phyloP scores from a whole-genome alignment of 2,797 vertebrate species.

The Clarias fuscus region DNA sequence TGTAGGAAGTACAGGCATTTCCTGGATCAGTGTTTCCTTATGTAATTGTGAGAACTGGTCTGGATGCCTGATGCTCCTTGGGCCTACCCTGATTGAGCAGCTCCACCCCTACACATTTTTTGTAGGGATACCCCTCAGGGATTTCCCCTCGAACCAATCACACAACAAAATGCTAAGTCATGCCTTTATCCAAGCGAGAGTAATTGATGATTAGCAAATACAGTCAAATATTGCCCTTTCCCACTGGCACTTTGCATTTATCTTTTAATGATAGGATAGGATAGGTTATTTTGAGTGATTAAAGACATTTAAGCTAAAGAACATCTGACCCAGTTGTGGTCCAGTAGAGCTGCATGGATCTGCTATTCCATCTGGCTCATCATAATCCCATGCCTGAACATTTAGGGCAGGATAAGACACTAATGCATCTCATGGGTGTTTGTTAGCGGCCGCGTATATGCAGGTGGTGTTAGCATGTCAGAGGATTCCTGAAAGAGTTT shows the following conservation, averaged over 20 bases:
- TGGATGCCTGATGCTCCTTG: not conserved
- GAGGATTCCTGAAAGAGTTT: no score
- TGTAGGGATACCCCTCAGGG: not conserved
- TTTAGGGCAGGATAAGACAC: constrained; percentile 2
- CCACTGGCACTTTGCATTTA: not conserved
- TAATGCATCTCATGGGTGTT: not conserved
- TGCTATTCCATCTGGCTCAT: not conserved
- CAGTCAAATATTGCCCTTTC: not conserved
- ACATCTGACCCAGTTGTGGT: not conserved
- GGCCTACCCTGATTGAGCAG: not conserved
- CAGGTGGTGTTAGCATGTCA: not conserved
- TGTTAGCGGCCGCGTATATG: no score
- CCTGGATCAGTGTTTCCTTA: not conserved
- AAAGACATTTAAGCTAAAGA: not conserved
- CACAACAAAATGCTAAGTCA: not conserved
- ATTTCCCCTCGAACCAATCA: not conserved
- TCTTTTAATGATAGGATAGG: no score
- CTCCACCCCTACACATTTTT: not conserved
- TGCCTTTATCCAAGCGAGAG: not conserved
- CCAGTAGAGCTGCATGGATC: not conserved
- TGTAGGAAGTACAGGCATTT: not conserved
- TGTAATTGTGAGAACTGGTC: not conserved
- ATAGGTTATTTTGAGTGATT: not conserved
- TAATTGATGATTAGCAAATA: not conserved
- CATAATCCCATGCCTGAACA: not conserved